Conservation (phyloP, 2,797 vertebrate genomes). For the Chrosomus eos region DNA sequence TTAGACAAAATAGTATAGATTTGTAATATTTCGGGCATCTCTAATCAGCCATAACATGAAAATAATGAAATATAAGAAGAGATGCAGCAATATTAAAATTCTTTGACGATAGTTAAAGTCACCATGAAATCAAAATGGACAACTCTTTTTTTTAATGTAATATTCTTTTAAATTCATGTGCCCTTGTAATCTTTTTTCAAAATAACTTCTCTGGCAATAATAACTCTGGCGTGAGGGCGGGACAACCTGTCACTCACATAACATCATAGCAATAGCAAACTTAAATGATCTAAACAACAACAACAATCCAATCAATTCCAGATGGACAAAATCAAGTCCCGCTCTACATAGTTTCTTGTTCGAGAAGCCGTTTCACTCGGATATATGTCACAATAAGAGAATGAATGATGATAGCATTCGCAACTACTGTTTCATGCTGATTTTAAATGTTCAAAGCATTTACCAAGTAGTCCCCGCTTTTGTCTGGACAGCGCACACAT, state of each 20-base stretch:
- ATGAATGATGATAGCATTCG: too few relatives aligned
- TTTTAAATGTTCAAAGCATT: conserved; percentile 44
- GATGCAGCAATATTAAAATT: background rate
- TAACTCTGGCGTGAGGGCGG: too few relatives aligned
- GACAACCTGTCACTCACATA: too few relatives aligned
- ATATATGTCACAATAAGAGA: background rate
- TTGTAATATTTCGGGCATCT: background rate
- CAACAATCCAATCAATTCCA: background rate
- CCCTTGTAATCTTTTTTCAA: too few relatives aligned
- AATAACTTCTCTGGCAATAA: too few relatives aligned
- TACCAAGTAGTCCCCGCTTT: conserved; percentile 90
- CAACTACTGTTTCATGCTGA: background rate
- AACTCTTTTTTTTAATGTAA: too few relatives aligned
- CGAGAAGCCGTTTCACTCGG: background rate
- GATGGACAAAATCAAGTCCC: background rate
- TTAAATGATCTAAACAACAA: background rate
- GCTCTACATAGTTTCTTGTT: background rate
- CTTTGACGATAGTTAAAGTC: too few relatives aligned
- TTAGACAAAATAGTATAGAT: background rate
- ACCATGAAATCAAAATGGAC: too few relatives aligned
- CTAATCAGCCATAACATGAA: background rate
- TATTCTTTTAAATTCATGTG: too few relatives aligned
- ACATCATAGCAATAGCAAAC: background rate
- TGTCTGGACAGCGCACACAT: conserved; percentile 89
- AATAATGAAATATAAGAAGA: background rate